Evolutionary conservation across 2,797 vertebrate genomes (phyloP).

Genomic region (Phrynocephalus forsythii): DNA sequence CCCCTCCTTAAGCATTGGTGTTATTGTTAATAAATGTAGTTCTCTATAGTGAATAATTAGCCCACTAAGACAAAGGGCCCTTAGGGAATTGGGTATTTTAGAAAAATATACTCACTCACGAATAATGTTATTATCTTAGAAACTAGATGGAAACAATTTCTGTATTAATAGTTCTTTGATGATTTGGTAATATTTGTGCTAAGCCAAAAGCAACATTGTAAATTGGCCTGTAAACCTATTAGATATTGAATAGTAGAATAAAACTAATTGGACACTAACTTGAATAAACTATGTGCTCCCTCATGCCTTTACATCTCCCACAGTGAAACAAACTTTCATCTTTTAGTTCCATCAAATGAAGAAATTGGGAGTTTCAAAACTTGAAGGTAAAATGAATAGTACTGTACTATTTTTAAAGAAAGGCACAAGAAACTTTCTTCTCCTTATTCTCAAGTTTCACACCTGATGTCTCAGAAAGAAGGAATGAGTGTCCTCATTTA

Average conservation of each 20-base stretch:
- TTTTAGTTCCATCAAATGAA: background rate
- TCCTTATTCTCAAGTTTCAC: background rate
- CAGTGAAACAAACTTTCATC: background rate
- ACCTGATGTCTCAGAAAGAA: background rate
- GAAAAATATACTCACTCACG: slow-evolving; percentile 43
- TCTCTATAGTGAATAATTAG: slow-evolving; percentile 47
- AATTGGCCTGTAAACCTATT: background rate
- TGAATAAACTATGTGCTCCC: slow-evolving; percentile 2
- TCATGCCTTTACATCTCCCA: background rate
- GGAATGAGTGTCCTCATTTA: background rate
- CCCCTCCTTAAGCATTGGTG: slow-evolving; percentile 17
- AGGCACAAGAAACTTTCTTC: background rate
- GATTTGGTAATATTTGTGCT: background rate
- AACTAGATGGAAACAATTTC: slow-evolving; percentile 56
- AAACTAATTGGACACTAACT: slow-evolving; percentile 5
- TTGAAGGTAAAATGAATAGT: background rate
- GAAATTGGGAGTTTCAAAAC: background rate
- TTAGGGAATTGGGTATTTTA: slow-evolving; percentile 34
- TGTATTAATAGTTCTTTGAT: slow-evolving; percentile 24
- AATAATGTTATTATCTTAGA: slow-evolving; percentile 55
- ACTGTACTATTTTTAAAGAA: background rate
- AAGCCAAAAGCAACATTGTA: slow-evolving; percentile 5
- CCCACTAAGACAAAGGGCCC: slow-evolving; percentile 54
- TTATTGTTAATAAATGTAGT: slow-evolving; percentile 49
- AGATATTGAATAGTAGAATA: slow-evolving; percentile 25